phyloP scores from a whole-genome alignment of 2,113 vertebrate species.

The Tapirus terrestris region DNA sequence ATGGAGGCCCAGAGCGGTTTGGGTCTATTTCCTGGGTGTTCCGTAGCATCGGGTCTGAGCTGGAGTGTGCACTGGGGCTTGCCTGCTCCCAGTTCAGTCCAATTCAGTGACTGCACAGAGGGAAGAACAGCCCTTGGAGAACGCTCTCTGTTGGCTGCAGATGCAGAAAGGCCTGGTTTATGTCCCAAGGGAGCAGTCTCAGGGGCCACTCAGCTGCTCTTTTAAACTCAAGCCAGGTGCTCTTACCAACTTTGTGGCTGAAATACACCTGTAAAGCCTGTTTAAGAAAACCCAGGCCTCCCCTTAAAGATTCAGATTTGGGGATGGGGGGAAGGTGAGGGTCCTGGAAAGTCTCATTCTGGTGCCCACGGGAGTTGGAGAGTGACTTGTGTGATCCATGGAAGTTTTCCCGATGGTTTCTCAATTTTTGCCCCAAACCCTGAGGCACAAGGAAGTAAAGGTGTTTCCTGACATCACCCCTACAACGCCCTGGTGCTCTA shows the following conservation, averaged over 20 bases:
- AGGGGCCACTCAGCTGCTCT: not conserved
- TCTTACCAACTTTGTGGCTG: not conserved
- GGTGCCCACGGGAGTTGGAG: not conserved
- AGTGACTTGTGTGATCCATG: not conserved
- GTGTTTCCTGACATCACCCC: not conserved
- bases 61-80: not conserved
- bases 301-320: not conserved
- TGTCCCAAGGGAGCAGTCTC: not conserved
- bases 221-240: not conserved
- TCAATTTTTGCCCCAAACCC: not conserved
- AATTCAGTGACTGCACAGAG: too few species aligned
- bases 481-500: not conserved
- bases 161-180: not conserved
- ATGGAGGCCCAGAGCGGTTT: not conserved
- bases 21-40: not conserved
- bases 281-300: too few species aligned
- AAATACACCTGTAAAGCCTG: not conserved
- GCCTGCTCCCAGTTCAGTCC: not conserved
- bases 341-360: not conserved
- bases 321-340: not conserved
- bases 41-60: too few species aligned
- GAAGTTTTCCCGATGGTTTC: not conserved
- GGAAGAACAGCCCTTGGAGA: not conserved
- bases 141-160: too few species aligned
- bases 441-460: not conserved